A percentile compares a stretch with the other conserved stretches of the same genome.
These are phyloP conservation scores for Dipodomys spectabilis DNA, from an alignment of 2,113 vertebrate species.

Conservation along the genomic window DNA sequence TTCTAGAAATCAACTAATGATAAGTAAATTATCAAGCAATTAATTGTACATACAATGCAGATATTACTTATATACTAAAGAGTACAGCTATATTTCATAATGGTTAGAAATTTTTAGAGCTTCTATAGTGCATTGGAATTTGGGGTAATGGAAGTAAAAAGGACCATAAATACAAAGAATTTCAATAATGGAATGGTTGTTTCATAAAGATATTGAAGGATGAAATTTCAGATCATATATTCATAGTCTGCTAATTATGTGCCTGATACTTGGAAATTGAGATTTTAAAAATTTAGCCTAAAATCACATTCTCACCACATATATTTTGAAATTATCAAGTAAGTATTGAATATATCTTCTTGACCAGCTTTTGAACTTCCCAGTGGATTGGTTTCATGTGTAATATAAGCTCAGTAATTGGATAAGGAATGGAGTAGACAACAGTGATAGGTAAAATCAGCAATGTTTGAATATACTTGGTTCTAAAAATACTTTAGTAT, in stretches of 20 bases:
- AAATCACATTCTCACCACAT: slow-evolving; percentile 11
- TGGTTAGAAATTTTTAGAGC: slow-evolving; percentile 11
- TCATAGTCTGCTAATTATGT: slow-evolving; percentile 15
- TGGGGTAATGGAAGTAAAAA: background rate
- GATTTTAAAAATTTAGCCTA: background rate
- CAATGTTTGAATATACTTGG: background rate
- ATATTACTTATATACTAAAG: slow-evolving; percentile 17
- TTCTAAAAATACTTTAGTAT: slow-evolving; percentile 21
- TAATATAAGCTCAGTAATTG: background rate
- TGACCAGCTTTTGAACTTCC: background rate
- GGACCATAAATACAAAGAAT: background rate
- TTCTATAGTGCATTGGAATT: background rate
- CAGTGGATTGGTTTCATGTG: background rate
- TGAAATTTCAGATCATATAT: background rate
- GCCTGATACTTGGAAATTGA: slow-evolving; percentile 13
- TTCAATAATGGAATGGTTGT: background rate
- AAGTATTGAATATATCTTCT: slow-evolving; percentile 34
- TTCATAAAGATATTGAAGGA: background rate
- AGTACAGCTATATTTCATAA: background rate
- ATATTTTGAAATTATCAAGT: slow-evolving; percentile 52
- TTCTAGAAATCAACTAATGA: background rate
- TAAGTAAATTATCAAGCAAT: background rate
- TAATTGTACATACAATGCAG: background rate
- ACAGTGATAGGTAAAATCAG: background rate
- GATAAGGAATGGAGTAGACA: background rate